Conservation (phyloP, 2,888 invertebrate genomes). For the Caenorhabditis sulstoni region DNA sequence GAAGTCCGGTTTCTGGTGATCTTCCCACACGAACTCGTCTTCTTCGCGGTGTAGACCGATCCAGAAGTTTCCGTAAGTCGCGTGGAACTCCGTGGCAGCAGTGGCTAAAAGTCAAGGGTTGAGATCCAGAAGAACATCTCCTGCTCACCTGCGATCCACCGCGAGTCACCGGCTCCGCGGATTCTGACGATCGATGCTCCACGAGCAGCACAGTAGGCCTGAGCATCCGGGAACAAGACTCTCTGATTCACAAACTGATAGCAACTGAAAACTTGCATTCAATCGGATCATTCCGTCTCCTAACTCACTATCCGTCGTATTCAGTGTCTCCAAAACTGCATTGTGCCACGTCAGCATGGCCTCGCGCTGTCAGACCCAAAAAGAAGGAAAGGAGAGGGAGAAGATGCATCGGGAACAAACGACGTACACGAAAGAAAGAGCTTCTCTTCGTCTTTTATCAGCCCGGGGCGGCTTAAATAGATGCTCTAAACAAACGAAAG, state of each 20-base stretch:
- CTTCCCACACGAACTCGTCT: slow-evolving; percentile 36
- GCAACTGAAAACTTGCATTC: slow-evolving; percentile 11
- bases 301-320: slow-evolving; percentile 46
- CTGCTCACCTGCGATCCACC: slow-evolving; percentile 29
- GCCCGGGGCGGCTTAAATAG: slow-evolving; percentile 17
- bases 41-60: slow-evolving; percentile 34
- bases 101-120: slow-evolving; percentile 25
- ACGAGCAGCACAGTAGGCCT: slow-evolving; percentile 31
- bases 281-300: not conserved
- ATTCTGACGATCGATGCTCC: slow-evolving; percentile 30
- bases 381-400: slow-evolving; percentile 4
- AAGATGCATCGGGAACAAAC: not conserved
- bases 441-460: slow-evolving; percentile 24
- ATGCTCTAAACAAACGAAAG: slow-evolving; percentile 35
- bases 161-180: slow-evolving; percentile 21
- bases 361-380: not conserved
- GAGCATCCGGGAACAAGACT: slow-evolving; percentile 31
- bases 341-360: not conserved
- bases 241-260: slow-evolving; percentile 38
- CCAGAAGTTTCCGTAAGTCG: slow-evolving; percentile 50
- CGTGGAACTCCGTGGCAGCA: slow-evolving; percentile 39
- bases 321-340: slow-evolving; percentile 44
- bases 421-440: not conserved
- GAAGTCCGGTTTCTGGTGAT: slow-evolving; percentile 3
- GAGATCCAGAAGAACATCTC: not conserved